Base-by-base conservation (phyloP, 92 coral and sea anemone genomes). In the Pocillopora grandis region DNA sequence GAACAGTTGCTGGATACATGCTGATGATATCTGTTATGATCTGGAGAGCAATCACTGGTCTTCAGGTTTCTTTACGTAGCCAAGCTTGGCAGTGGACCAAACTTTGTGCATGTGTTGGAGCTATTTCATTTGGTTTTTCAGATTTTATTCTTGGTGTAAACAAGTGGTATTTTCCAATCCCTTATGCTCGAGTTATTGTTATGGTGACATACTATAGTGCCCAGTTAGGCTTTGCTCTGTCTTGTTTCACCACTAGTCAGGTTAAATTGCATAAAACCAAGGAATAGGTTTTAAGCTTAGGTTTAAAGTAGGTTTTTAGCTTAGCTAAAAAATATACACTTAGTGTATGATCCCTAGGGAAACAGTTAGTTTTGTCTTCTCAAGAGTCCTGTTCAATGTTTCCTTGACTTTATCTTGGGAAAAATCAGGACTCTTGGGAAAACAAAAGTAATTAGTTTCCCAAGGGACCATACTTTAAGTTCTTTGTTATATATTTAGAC, bases 161-260 rank as follows among this genome's bases (percentile, higher is more conserved):
- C 58, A 91, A 91, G 61, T 91, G 86, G 68, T 72, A 65, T 59
- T 36, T 81, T 56, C 90, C 92, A 21, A 70, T 91, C 21, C 84
- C 89, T 8, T 59, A 76, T 73, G 85, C 92, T 0, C 82, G 89
- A 27, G 80, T 59, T 56, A 72, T 91, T 60, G 82, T 88, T 63
- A 91, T 91, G 94, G 80, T 87, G 57, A 88, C 90, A 0, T 91
- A 91, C 69, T 91, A 89, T 71, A 69, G 77, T 19, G 94, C 87
- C 9, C 92, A 91, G 73, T 76, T 91, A 58, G 92, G 90, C 12
- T 77, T 91, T 68, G 90, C 92, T 4, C 66, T 88, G 80, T 91
- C 94, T 12, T 88, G 90, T 19, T 59, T 84, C 49, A 65, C 66
- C 31, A 49, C 52, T 48, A 79, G 62, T 55, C 76, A 49, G n/a